Percentiles rank a stretch among this genome's conserved stretches.
These are phyloP conservation scores for Clarias laeviceps DNA, from an alignment of 2,797 vertebrate species.

Conservation along the genomic window DNA sequence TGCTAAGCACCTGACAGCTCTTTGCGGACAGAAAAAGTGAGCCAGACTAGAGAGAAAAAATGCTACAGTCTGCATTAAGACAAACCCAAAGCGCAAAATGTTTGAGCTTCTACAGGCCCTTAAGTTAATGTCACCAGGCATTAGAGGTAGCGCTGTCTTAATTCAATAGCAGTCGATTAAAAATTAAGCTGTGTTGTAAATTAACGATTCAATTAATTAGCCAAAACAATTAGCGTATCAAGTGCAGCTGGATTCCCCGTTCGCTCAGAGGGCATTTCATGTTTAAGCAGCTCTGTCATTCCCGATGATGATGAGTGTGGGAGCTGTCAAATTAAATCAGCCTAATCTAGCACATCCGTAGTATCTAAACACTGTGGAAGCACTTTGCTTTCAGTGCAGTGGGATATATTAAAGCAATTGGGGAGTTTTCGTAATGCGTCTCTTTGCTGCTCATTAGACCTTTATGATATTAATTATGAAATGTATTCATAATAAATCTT, in stretches of 20 bases:
- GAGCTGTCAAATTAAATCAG: conserved; percentile 79
- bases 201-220: conserved; percentile 79
- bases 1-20: conserved; percentile 34
- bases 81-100: not conserved
- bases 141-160: conserved; percentile 71
- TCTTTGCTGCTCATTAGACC: conserved; percentile 23
- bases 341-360: conserved; percentile 54
- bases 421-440: not conserved
- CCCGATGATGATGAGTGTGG: conserved; percentile 80
- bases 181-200: conserved; percentile 66
- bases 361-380: conserved; percentile 60
- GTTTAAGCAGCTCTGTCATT: conserved; percentile 84
- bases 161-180: conserved; percentile 73
- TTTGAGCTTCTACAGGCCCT: not conserved
- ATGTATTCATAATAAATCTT: conserved; percentile 9
- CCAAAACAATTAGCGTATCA: conserved; percentile 72
- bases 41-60: conserved; percentile 8
- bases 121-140: conserved; percentile 52
- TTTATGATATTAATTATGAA: not conserved
- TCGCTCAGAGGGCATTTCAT: conserved; percentile 82
- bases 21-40: conserved; percentile 3
- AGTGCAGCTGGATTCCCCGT: conserved; percentile 74
- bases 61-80: conserved; percentile 8
- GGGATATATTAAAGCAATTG: conserved; percentile 25
- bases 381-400: conserved; percentile 45